Evolutionary conservation across 2,113 vertebrate genomes (phyloP).

Genomic region (Hiodon alosoides): DNA sequence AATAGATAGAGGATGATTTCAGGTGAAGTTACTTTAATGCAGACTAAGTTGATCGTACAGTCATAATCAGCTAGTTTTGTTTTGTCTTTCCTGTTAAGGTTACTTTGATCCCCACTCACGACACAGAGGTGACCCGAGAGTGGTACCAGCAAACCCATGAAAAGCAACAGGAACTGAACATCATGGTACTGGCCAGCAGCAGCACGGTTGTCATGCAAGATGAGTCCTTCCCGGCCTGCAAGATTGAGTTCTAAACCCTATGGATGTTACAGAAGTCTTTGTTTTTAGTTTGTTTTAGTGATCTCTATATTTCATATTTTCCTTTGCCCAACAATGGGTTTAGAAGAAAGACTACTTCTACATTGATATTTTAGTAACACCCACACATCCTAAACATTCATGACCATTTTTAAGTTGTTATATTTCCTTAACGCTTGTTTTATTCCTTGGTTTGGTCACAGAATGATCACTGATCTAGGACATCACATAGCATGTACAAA

Average conservation of each 20-base stretch:
- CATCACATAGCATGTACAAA: slow-evolving; percentile 3
- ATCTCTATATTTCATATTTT: slow-evolving; percentile 28
- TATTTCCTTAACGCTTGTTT: neutral
- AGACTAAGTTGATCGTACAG: neutral
- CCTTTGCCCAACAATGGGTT: slow-evolving; percentile 8
- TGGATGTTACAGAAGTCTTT: slow-evolving; percentile 32
- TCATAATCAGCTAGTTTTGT: neutral
- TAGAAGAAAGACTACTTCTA: slow-evolving; percentile 11
- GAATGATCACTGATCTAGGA: slow-evolving; percentile 16
- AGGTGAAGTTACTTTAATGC: neutral
- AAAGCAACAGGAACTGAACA: slow-evolving; percentile 92
- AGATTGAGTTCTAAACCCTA: slow-evolving; percentile 89
- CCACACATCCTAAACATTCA: neutral
- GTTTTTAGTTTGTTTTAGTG: slow-evolving; percentile 24
- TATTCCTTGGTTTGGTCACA: neutral
- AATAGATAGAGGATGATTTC: no score
- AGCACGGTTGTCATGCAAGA: slow-evolving; percentile 99
- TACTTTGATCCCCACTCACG: slow-evolving; percentile 95
- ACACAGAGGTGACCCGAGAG: slow-evolving; percentile 93
- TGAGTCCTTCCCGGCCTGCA: slow-evolving; percentile 97
- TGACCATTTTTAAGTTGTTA: neutral
- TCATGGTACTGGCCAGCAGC: slow-evolving; percentile 97
- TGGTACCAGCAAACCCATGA: slow-evolving; percentile 99
- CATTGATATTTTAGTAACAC: slow-evolving; percentile 1
- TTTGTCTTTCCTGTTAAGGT: slow-evolving; percentile 61